Percentiles rank a stretch among this genome's conserved stretches.
These are phyloP conservation scores for Cygnus buccinator DNA, from an alignment of 2,113 vertebrate genomes.

Conservation along the genomic window DNA sequence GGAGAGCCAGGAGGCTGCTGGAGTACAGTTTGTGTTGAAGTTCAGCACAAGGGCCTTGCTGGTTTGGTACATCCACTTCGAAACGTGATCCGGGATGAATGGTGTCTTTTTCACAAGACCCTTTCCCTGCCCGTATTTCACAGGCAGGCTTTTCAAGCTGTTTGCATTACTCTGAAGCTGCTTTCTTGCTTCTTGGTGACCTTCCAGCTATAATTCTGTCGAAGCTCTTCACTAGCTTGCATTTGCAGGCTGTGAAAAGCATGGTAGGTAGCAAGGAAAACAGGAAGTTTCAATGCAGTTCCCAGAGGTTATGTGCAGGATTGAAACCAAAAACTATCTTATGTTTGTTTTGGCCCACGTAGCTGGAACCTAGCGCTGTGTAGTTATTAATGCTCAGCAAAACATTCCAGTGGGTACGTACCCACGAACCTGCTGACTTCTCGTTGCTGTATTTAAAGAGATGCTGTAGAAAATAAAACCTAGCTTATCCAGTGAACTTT, in stretches of 20 bases:
- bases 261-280: not conserved
- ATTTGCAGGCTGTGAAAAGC: not conserved
- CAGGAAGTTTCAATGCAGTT: slow-evolving; percentile 26
- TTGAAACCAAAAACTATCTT: slow-evolving; percentile 7
- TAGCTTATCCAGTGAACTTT: slow-evolving; percentile 33
- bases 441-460: slow-evolving; percentile 58
- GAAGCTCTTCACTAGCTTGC: not conserved
- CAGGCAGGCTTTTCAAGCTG: not conserved
- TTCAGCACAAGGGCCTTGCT: fast-evolving
- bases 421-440: slow-evolving; percentile 55
- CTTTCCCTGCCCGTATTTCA: not conserved
- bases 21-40: not conserved
- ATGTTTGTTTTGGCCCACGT: slow-evolving; percentile 15
- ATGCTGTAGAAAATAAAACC: slow-evolving; percentile 53
- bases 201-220: not conserved
- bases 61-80: not conserved
- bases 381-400: slow-evolving; percentile 46
- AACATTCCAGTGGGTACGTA: slow-evolving; percentile 45
- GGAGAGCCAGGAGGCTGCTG: not conserved
- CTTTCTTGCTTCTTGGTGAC: slow-evolving; percentile 4
- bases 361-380: slow-evolving; percentile 8
- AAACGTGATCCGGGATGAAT: not conserved
- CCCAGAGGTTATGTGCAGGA: slow-evolving; percentile 4
- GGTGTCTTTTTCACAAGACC: not conserved
- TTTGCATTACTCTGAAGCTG: not conserved